Conservation (phyloP, 2,888 invertebrate genomes). For the Mythimna vitellina region DNA sequence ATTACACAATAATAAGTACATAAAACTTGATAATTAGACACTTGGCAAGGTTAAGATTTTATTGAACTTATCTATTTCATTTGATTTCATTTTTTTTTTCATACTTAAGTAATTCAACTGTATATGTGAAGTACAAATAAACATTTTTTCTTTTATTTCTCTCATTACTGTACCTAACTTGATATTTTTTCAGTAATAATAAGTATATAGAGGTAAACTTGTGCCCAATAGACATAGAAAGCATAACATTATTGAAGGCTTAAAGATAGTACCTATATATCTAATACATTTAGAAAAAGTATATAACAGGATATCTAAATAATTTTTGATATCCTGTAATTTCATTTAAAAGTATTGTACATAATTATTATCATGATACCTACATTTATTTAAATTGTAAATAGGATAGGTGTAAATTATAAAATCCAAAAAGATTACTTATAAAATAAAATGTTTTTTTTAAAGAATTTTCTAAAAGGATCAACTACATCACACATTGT, state of each 20-base stretch:
- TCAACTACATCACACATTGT: slow-evolving; percentile 24
- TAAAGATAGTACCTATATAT: slow-evolving; percentile 28
- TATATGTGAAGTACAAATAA: no score
- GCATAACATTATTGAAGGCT: slow-evolving; percentile 26
- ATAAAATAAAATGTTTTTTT: slow-evolving; percentile 13
- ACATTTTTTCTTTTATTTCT: slow-evolving; percentile 1
- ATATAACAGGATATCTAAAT: slow-evolving; percentile 51
- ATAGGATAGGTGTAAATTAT: slow-evolving; percentile 48
- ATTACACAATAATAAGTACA: slow-evolving; percentile 21
- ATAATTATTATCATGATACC: slow-evolving; percentile 83
- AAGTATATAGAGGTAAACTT: slow-evolving; percentile 17
- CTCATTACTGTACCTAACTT: slow-evolving; percentile 1
- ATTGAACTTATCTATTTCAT: slow-evolving; percentile 1
- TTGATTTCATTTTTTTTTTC: no score
- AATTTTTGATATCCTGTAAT: slow-evolving; percentile 40
- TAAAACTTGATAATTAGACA: not conserved
- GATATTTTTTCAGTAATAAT: not conserved
- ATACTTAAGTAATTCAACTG: no score
- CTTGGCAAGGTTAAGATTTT: not conserved
- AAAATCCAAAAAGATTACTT: slow-evolving; percentile 19
- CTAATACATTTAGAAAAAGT: slow-evolving; percentile 51
- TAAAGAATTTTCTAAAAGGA: not conserved
- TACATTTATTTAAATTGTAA: slow-evolving; percentile 50
- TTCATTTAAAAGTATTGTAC: slow-evolving; percentile 87
- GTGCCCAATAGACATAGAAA: slow-evolving; percentile 41